Evolutionary conservation across 1,140 invertebrate genomes (phyloP), one percentile per base, ranked within the genome.

Genomic region (Drosophila prosaltans): DNA sequence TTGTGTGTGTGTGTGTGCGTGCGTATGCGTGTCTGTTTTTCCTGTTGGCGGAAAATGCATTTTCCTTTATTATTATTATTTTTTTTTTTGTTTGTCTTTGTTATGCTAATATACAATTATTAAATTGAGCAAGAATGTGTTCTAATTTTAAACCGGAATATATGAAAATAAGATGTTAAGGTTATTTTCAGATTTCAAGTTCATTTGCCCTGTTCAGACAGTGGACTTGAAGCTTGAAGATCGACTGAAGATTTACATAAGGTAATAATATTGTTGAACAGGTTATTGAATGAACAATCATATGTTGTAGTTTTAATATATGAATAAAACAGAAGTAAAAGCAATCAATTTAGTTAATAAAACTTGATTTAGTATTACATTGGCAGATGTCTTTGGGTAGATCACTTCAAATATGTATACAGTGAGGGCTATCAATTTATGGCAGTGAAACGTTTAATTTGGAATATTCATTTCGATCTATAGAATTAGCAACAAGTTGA

Each of bases 91-190:
- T 77, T 69, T 80, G 74, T 77, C 72, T 59, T 86, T 82, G 83
- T 88, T 88, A 82, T 79, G 69, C 66, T 71, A 51, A 51, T 76
- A 66, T 85, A 74, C 64, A 58, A 66, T 73, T 74, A 80, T 75
- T 69, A 67, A 83, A 51, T 26, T 3, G 45, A 51, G 9, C 16
- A 21, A 45, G 24, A 26, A 57, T 45, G 51, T 77, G 74, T 76
- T 54, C 73, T 70, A 61, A 70, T 41, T 76, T 59, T 76, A 61
- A 61, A 57, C 61, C 43, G 40, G 28, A 10, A 67, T 68, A 61
- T 69, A 60, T 51, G 26, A 26, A 51, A 51, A 51, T 51, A 51
- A 51, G 45, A 26, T 51, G 45, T 51, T 36, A 36, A 5, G 48
- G 28, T 43, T 75, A 75, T 75, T 69, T 75, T 75, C 57, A 63